Base-by-base conservation (phyloP, 2,113 vertebrate genomes). In the Sorex araneus region DNA sequence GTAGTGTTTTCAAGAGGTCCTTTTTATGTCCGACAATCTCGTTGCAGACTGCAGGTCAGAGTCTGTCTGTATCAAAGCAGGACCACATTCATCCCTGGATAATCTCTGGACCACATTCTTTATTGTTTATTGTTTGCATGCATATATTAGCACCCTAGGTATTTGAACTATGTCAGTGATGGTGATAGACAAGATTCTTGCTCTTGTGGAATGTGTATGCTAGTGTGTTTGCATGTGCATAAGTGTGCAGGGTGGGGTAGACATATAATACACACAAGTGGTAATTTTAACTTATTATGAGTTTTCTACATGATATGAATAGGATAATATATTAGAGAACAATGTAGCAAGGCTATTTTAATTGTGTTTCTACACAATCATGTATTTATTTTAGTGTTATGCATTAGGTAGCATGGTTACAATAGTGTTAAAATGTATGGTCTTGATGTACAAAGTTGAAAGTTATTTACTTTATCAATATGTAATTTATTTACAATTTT, bases 1-100 rank as follows among this genome's bases (percentile, higher is more conserved):
- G n/a, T 87, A 64, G 32, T 92, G 93, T 60, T 92, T 60, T 60
- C 54, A 89, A 89, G 64, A 84, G 16, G 6, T 30, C 19, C 11
- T 93, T 40, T 90, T 36, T 30, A 19, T 73, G 45, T 75, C 18
- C 64, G 66, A 82, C 69, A 47, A 45, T 93, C 28, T 91, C 30
- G 76, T 47, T 89, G 23, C 57, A 85, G 63, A 32, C 70, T 76
- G 50, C 75, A 86, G 30, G 77, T 47, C 23, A 60, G 34, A 28
- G 54, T 84, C 90, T 71, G 60, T 84, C 16, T 91, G 47, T 71
- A 28, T 83, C n/a, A 43, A 12, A 32, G 28, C 79, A 45, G 43
- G 40, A 40, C 40, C 40, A 40, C 69, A 27, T 86, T 92, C 36
- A 89, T 86, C 50, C 23, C 63, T 64, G 63, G 63, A 64, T 9